Evolutionary conservation across 2,888 invertebrate species (phyloP).

Genomic region (Hyposoter dolosus): DNA sequence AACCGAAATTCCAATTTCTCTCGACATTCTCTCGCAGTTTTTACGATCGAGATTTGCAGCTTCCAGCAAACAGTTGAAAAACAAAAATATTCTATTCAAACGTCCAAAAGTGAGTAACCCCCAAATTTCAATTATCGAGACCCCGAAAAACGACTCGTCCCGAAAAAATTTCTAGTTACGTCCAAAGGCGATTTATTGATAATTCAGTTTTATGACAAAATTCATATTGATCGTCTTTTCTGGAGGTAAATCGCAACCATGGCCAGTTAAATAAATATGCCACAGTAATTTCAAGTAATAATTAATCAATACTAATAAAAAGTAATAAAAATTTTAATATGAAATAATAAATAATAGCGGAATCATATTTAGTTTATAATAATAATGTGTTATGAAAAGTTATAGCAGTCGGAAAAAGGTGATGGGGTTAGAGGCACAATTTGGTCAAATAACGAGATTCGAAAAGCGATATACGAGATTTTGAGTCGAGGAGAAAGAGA

Average conservation of each 20-base stretch:
- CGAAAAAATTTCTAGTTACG: background rate
- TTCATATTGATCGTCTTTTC: background rate
- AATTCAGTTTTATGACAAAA: background rate
- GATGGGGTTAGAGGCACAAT: conserved; percentile 28
- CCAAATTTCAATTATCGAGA: background rate
- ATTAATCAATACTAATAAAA: background rate
- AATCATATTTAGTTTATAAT: background rate
- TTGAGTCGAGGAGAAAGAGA: background rate
- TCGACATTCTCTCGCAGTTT: background rate
- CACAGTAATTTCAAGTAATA: background rate
- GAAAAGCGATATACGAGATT: conserved; percentile 35
- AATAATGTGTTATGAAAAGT: conserved; percentile 32
- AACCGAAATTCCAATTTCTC: conserved; percentile 42
- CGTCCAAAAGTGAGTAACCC: background rate
- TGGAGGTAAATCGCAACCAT: background rate
- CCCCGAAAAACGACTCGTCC: background rate
- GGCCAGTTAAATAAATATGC: background rate
- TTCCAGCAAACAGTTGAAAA: background rate
- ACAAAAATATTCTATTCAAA: background rate
- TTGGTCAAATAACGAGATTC: conserved; percentile 59
- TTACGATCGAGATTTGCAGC: conserved; percentile 1
- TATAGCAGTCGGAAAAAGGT: background rate
- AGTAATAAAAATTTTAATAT: background rate
- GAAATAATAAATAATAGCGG: background rate
- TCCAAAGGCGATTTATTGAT: background rate